A percentile compares a stretch with the other conserved stretches of the same genome.
Evolutionary conservation across 2,797 vertebrate genomes (phyloP).

Genomic region (Dendrocincla tyrannina): DNA sequence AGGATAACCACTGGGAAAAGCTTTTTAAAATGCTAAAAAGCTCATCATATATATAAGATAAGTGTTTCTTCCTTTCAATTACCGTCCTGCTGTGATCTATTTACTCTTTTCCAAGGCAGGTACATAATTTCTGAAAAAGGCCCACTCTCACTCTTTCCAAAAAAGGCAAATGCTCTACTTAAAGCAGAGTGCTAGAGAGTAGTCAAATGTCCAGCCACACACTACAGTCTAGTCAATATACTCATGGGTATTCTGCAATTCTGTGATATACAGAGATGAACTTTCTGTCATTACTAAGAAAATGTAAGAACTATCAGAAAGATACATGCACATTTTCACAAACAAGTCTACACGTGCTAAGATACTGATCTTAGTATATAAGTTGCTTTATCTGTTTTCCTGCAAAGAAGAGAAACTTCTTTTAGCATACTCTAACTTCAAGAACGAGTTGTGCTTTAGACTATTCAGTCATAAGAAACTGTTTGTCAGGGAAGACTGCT

Average conservation of each 20-base stretch:
- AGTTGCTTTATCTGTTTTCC: neutral
- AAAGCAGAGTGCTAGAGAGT: neutral
- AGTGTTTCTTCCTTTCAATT: neutral
- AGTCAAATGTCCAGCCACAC: neutral
- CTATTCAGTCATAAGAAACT: neutral
- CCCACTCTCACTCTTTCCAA: neutral
- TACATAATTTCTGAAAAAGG: neutral
- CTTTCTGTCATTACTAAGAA: neutral
- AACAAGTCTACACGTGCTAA: rapidly evolving
- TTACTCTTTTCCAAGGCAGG: neutral
- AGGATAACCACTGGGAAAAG: neutral
- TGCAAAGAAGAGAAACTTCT: neutral
- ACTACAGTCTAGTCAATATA: neutral
- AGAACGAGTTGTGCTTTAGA: neutral
- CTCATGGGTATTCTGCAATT: neutral
- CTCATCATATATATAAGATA: neutral
- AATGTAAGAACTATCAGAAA: neutral
- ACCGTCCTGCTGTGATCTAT: neutral
- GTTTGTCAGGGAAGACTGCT: neutral
- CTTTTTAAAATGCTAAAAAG: neutral
- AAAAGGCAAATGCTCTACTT: neutral
- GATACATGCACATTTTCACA: neutral
- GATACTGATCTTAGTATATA: neutral
- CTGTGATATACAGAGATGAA: neutral
- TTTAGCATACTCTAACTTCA: neutral